A percentile compares a stretch with the other conserved stretches of the same genome.
These are phyloP conservation scores for Chironomus striatipennis DNA, from an alignment of 1,140 invertebrate species.

Conservation along the genomic window DNA sequence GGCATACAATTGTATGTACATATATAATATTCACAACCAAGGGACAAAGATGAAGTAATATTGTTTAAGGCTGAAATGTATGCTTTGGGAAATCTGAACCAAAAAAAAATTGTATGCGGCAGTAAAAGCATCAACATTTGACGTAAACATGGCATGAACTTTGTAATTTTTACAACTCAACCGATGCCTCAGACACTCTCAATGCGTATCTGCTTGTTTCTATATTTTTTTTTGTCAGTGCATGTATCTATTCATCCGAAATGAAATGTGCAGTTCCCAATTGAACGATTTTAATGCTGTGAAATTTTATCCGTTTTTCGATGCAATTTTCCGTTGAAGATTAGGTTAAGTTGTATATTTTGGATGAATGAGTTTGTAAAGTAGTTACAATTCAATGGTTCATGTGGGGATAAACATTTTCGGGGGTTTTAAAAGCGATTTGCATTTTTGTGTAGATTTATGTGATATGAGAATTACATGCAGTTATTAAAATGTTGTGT, in stretches of 20 bases:
- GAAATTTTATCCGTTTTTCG: too few relatives aligned
- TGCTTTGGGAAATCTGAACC: background rate
- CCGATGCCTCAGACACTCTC: background rate
- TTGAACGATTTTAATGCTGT: background rate
- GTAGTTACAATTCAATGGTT: too few relatives aligned
- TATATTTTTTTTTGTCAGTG: conserved; percentile 15
- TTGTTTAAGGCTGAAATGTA: background rate
- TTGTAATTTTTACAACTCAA: conserved; percentile 11
- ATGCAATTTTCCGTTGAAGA: too few relatives aligned
- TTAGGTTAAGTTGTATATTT: too few relatives aligned
- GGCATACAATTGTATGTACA: too few relatives aligned
- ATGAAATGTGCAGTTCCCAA: conserved; percentile 11
- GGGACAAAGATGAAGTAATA: background rate
- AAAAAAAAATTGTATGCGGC: background rate
- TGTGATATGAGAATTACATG: too few relatives aligned
- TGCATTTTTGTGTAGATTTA: too few relatives aligned
- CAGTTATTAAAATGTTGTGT: too few relatives aligned
- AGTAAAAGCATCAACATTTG: background rate
- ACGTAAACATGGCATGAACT: conserved; percentile 12
- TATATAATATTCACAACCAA: too few relatives aligned
- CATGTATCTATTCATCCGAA: background rate
- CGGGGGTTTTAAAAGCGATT: too few relatives aligned
- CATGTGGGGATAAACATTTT: too few relatives aligned
- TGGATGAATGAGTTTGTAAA: too few relatives aligned
- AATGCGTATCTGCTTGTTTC: background rate